These are phyloP conservation scores for Acridotheres tristis DNA, from an alignment of 2,797 vertebrate genomes.

Conservation along the genomic window DNA sequence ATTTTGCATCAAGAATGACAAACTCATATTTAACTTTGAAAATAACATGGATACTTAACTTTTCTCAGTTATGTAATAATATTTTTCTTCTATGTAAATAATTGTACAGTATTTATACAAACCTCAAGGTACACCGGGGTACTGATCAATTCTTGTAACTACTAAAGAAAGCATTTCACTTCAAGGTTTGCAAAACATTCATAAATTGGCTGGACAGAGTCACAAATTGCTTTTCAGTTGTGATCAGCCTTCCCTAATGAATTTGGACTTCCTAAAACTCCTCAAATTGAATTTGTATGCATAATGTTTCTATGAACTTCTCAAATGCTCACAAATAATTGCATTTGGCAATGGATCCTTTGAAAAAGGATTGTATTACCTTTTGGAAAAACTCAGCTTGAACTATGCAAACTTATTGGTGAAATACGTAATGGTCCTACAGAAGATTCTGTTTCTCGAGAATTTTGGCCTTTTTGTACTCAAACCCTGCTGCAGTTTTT, in stretches of 20 bases:
- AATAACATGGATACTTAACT: neutral
- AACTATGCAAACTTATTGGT: slow-evolving; percentile 75
- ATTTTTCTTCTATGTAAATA: neutral
- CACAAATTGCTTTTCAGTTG: slow-evolving; percentile 72
- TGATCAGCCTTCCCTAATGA: slow-evolving; percentile 51
- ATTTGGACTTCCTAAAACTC: slow-evolving; percentile 55
- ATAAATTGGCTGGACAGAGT: slow-evolving; percentile 41
- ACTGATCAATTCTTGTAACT: neutral
- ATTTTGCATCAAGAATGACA: neutral
- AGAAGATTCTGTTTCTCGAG: slow-evolving; percentile 77
- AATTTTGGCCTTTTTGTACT: slow-evolving; percentile 62
- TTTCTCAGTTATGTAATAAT: neutral
- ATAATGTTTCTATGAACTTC: slow-evolving; percentile 49
- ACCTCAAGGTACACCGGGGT: accelerated
- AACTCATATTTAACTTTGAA: neutral
- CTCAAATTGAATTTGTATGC: slow-evolving; percentile 56
- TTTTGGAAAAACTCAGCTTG: slow-evolving; percentile 76
- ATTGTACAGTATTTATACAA: neutral
- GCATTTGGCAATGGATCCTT: slow-evolving; percentile 73
- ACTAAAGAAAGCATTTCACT: slow-evolving; percentile 27
- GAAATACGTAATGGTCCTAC: slow-evolving; percentile 74
- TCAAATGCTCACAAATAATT: slow-evolving; percentile 73
- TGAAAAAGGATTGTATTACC: slow-evolving; percentile 80
- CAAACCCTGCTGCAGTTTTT: neutral
- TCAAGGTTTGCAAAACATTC: slow-evolving; percentile 6